These are phyloP conservation scores for Periophthalmodon schlosseri DNA, from an alignment of 2,113 vertebrate species.

Conservation along the genomic window DNA sequence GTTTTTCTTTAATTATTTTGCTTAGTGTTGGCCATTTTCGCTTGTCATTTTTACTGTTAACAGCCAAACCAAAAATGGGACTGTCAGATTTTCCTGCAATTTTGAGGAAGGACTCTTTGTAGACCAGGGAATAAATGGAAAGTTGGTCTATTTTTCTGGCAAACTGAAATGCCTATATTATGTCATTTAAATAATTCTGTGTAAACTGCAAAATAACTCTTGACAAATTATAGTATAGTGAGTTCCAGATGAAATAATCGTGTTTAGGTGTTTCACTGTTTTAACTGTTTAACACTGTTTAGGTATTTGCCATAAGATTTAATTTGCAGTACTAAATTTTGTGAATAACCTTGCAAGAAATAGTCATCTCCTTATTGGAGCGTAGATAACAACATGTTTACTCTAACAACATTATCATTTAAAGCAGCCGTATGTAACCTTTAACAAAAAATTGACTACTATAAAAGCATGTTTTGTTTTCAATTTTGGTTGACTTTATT, in stretches of 20 bases:
- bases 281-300: background rate
- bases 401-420: constrained; percentile 12
- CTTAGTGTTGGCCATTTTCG: background rate
- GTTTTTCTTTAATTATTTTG: background rate
- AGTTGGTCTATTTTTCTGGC: background rate
- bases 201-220: too few species aligned
- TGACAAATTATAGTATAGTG: too few species aligned
- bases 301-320: background rate
- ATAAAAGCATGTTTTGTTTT: too few species aligned
- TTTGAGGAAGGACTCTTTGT: background rate
- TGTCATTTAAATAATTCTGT: too few species aligned
- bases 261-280: background rate
- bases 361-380: constrained; percentile 1
- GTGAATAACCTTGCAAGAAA: background rate
- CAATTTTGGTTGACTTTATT: too few species aligned
- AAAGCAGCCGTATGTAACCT: background rate
- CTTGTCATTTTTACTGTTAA: too few species aligned
- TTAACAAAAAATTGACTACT: too few species aligned
- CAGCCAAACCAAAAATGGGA: too few species aligned
- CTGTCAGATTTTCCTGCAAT: too few species aligned
- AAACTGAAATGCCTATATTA: too few species aligned
- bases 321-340: background rate
- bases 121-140: background rate
- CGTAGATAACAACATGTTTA: background rate
- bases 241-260: too few species aligned